Base-by-base conservation (phyloP, 2,797 vertebrate genomes). In the Sebastes reedi region DNA sequence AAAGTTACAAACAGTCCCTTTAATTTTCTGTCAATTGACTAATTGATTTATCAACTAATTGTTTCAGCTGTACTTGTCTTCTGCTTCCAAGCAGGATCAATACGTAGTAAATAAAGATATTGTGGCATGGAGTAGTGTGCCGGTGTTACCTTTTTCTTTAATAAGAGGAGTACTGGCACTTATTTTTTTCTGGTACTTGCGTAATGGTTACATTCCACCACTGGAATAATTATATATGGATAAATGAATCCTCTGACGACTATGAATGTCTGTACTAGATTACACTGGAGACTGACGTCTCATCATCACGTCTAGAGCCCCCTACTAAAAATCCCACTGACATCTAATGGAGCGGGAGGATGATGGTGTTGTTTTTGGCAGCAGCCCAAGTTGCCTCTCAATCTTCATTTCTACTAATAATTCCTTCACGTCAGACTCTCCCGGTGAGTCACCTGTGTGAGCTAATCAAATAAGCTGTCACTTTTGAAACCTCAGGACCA, bases 371-470 rank as follows among this genome's bases (percentile, higher is more conserved):
- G 59, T 60, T 65, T 52, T 61, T 29, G 62, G 50, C 25, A 65
- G 54, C 54, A 29, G 42, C 39, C 18, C 3, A 9, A 14, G 1
- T 36, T 39, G 60, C 52, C 30, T 64, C 61, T 30, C 3, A 9
- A 2, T 72, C 73, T 66, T 72, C 1, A 30, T 24, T 32, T 20
- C 30, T 62, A 52, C 39, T 22, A 58, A 60, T 32, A 42, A 61
- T 67, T 55, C 30, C 42, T 73, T 58, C 59, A 42, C 58, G 62
- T 70, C 65, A 67, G 10, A 24, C 11, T 64, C 22, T 60, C n/a
- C n/a, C n/a, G 32, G 72, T 85, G 84, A 86, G 52, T 84, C 83
- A 84, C 75, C 79, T 59, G 67, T 61, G 58, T 72, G 76, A 85
- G 71, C 52, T 25, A 58, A 85, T 80, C 64, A 78, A 71, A 87